phyloP scores from a whole-genome alignment of 2,797 vertebrate genomes.

The Rhynchonycteris naso region DNA sequence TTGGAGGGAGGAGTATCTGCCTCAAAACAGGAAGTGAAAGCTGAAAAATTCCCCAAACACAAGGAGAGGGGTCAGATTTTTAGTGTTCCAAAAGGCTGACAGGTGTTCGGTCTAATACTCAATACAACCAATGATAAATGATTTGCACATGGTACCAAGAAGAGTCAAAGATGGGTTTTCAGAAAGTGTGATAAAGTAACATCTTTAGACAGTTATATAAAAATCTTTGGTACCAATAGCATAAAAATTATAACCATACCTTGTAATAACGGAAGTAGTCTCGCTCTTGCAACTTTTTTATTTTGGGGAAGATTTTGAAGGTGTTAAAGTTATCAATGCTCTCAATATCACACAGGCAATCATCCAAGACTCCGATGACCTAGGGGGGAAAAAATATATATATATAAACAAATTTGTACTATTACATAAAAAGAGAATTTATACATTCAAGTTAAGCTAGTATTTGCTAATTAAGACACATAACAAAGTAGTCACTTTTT shows the following conservation, averaged over 20 bases:
- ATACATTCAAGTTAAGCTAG: slow-evolving; percentile 13
- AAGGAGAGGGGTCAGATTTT: neutral
- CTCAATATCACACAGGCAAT: slow-evolving; percentile 97
- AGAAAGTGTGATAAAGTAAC: neutral
- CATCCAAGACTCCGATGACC: slow-evolving; percentile 95
- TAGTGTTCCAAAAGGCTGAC: neutral
- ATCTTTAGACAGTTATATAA: neutral
- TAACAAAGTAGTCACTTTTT: slow-evolving; percentile 9
- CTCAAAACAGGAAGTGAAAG: slow-evolving; percentile 39
- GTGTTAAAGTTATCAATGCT: slow-evolving; percentile 98
- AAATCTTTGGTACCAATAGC: neutral
- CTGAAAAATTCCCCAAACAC: neutral
- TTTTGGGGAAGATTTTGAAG: slow-evolving; percentile 95
- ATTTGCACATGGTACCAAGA: neutral
- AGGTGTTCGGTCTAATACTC: neutral
- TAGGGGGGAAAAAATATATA: slow-evolving; percentile 75
- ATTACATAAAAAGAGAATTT: neutral
- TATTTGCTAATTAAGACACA: slow-evolving; percentile 23
- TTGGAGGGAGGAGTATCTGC: neutral
- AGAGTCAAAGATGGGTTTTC: neutral
- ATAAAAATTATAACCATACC: slow-evolving; percentile 82
- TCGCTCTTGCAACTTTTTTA: slow-evolving; percentile 92
- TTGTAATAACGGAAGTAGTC: slow-evolving; percentile 98
- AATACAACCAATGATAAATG: neutral
- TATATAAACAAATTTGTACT: neutral